Percentiles rank a stretch among this genome's conserved stretches.
These are phyloP conservation scores for Oligia fasciuncula DNA, from an alignment of 2,888 invertebrate species.

Conservation along the genomic window DNA sequence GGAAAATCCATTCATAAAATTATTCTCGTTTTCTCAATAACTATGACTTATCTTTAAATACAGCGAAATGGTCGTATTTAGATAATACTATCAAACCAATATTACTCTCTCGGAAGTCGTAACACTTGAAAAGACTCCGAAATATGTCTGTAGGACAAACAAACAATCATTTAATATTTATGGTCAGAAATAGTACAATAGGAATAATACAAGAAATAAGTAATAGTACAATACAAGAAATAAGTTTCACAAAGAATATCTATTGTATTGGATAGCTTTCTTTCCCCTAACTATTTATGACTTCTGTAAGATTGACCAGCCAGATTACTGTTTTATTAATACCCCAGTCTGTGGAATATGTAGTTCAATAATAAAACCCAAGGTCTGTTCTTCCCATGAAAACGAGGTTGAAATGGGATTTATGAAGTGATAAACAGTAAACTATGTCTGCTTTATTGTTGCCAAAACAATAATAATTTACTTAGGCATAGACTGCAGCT, in stretches of 20 bases:
- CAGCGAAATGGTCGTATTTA: neutral
- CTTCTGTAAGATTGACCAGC: neutral
- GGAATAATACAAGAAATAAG: too few species aligned
- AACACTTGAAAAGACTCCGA: neutral
- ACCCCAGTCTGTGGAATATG: neutral
- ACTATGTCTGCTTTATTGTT: slow-evolving; percentile 1
- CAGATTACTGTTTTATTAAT: neutral
- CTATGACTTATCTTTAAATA: slow-evolving; percentile 23
- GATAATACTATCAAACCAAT: neutral
- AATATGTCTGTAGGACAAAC: neutral
- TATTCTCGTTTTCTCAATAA: slow-evolving; percentile 16
- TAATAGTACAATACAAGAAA: neutral
- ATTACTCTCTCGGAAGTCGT: slow-evolving; percentile 5
- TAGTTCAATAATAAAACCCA: slow-evolving; percentile 11
- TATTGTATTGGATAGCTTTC: neutral
- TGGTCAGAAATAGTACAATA: neutral
- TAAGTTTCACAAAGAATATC: neutral
- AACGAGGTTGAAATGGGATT: slow-evolving; percentile 3
- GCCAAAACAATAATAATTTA: neutral
- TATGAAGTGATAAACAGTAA: slow-evolving; percentile 6
- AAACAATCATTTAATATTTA: neutral
- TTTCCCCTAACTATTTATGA: neutral
- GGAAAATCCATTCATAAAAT: slow-evolving; percentile 37
- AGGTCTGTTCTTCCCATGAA: slow-evolving; percentile 10
- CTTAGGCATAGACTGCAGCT: neutral